Evolutionary conservation across 23 tunicate species (phyloP).

Genomic region (Styela plicata): DNA sequence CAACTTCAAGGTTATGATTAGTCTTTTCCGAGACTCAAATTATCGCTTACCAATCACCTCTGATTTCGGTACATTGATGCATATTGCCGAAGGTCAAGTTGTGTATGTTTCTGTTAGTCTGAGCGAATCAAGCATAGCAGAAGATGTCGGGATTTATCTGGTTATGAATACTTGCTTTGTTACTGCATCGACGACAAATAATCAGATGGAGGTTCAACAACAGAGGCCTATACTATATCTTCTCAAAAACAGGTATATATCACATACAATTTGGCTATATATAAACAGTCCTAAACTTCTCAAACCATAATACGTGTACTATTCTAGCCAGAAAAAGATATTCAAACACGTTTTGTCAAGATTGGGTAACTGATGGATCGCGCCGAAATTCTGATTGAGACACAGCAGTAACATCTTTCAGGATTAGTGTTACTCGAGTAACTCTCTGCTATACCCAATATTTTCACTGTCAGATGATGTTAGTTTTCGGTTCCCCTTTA

Average conservation of each 20-base stretch:
- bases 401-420: too few relatives aligned
- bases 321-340: too few relatives aligned
- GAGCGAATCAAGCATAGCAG: conserved; percentile 29
- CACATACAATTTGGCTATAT: too few relatives aligned
- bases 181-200: conserved; percentile 48
- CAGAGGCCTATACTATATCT: conserved; percentile 5
- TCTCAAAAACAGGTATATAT: conserved; percentile 13
- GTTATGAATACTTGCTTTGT: conserved; percentile 86
- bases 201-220: background rate
- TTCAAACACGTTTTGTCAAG: too few relatives aligned
- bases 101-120: conserved; percentile 67
- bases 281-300: too few relatives aligned
- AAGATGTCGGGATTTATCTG: conserved; percentile 44
- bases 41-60: conserved; percentile 16
- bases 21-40: conserved; percentile 54
- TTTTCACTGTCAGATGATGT: too few relatives aligned
- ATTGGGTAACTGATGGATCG: too few relatives aligned
- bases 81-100: conserved; percentile 72
- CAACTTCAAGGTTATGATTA: conserved; percentile 50
- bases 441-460: too few relatives aligned
- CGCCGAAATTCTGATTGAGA: too few relatives aligned
- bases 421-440: too few relatives aligned
- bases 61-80: conserved; percentile 5
- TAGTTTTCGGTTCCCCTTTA: too few relatives aligned
- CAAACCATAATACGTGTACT: too few relatives aligned